Evolutionary conservation across 2,888 invertebrate genomes (phyloP).

Genomic region (Ochlodes sylvanus): DNA sequence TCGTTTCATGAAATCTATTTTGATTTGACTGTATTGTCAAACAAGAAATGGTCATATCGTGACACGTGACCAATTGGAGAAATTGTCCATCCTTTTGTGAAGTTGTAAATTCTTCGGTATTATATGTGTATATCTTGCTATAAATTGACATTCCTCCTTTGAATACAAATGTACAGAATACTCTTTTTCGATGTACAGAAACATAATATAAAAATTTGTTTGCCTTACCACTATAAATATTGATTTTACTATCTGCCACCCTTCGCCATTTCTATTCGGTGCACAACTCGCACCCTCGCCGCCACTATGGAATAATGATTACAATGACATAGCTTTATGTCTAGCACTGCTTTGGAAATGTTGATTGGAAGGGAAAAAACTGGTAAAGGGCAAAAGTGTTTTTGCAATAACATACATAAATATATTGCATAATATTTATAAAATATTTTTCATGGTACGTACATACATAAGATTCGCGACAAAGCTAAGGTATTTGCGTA

Average conservation of each 20-base stretch:
- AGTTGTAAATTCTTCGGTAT: too few species aligned
- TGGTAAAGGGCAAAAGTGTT: conserved; percentile 23
- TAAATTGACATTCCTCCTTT: too few species aligned
- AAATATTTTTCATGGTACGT: too few species aligned
- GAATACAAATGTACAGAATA: too few species aligned
- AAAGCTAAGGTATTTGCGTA: too few species aligned
- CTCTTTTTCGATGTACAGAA: conserved; percentile 4
- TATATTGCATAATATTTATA: neutral
- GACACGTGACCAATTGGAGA: neutral
- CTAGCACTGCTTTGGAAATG: conserved; percentile 35
- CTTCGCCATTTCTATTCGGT: conserved; percentile 36
- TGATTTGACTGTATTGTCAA: too few species aligned
- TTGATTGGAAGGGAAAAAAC: conserved; percentile 35
- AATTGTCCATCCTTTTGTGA: too few species aligned
- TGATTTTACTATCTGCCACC: conserved; percentile 36
- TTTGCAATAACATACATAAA: neutral
- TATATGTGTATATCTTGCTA: too few species aligned
- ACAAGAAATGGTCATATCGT: neutral
- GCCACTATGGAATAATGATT: conserved; percentile 38
- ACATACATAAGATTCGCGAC: too few species aligned
- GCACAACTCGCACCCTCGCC: conserved; percentile 35
- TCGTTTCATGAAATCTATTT: neutral
- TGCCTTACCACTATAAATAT: conserved; percentile 36
- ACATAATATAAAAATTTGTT: conserved; percentile 14
- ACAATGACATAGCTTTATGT: conserved; percentile 38